Conservation (phyloP, 2,113 vertebrate genomes). For the Limnothrissa miodon region DNA sequence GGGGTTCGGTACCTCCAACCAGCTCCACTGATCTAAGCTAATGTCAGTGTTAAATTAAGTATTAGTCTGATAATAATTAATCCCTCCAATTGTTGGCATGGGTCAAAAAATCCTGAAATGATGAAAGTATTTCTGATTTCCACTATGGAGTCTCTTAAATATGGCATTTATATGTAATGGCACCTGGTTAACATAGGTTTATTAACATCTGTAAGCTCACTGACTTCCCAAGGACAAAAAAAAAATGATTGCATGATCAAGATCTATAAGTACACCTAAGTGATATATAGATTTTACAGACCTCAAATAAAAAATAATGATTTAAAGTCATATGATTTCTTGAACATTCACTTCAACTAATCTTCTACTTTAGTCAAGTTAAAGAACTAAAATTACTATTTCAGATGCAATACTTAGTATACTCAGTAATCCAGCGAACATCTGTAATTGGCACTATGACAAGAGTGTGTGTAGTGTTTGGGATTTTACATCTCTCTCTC, state of each 20-base stretch:
- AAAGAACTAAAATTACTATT: not conserved
- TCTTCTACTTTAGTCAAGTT: not conserved
- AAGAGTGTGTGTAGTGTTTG: not conserved
- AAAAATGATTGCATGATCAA: not conserved
- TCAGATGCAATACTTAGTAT: no score
- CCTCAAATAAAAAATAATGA: not conserved
- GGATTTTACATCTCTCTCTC: not conserved
- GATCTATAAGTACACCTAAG: not conserved
- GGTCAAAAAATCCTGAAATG: not conserved
- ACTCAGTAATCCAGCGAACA: no score
- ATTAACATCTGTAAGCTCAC: not conserved
- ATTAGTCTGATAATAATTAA: no score
- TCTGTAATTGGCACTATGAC: not conserved
- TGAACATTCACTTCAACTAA: not conserved
- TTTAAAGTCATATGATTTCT: not conserved
- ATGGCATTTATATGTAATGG: not conserved
- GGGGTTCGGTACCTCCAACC: no score
- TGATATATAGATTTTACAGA: not conserved
- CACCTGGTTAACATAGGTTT: no score
- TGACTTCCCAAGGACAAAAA: not conserved
- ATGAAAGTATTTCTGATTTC: not conserved
- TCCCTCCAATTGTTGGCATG: no score
- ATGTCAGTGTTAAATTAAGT: no score
- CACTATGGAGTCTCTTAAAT: not conserved
- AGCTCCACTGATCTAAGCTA: no score